Conservation (phyloP, 2,888 invertebrate species). For the Plagiodera versicolora region DNA sequence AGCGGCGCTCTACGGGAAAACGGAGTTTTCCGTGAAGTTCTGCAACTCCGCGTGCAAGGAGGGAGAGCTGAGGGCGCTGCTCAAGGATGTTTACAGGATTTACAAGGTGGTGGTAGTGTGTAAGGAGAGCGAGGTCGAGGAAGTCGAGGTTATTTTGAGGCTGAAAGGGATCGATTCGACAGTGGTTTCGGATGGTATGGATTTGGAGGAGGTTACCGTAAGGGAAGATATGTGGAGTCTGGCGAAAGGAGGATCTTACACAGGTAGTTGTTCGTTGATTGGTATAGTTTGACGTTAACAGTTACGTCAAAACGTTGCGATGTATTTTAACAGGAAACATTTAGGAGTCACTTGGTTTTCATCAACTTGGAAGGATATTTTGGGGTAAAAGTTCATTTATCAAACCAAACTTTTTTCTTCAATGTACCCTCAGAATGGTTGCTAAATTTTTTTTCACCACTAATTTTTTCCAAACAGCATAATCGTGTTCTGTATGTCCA, state of each 20-base stretch:
- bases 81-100: conserved; percentile 55
- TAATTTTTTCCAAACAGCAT: no score
- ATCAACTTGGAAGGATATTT: no score
- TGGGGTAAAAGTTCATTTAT: no score
- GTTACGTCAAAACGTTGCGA: no score
- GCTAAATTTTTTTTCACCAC: no score
- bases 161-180: conserved; percentile 36
- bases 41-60: conserved; percentile 39
- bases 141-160: conserved; percentile 38
- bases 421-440: no score
- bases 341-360: no score
- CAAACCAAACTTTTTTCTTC: no score
- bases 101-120: conserved; percentile 67
- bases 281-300: no score
- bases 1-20: conserved; percentile 71
- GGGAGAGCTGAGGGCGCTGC: conserved; percentile 58
- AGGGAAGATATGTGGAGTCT: conserved; percentile 44
- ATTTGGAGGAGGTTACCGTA: conserved; percentile 33
- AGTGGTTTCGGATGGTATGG: conserved; percentile 41
- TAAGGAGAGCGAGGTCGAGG: conserved; percentile 61
- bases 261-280: conserved; percentile 33
- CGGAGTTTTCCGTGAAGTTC: conserved; percentile 56
- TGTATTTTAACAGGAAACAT: no score
- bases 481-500: no score
- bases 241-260: conserved; percentile 51